Evolutionary conservation across 1,140 invertebrate species (phyloP), one percentile per base, ranked within the genome.

Genomic region (Drosophila subpulchrella): DNA sequence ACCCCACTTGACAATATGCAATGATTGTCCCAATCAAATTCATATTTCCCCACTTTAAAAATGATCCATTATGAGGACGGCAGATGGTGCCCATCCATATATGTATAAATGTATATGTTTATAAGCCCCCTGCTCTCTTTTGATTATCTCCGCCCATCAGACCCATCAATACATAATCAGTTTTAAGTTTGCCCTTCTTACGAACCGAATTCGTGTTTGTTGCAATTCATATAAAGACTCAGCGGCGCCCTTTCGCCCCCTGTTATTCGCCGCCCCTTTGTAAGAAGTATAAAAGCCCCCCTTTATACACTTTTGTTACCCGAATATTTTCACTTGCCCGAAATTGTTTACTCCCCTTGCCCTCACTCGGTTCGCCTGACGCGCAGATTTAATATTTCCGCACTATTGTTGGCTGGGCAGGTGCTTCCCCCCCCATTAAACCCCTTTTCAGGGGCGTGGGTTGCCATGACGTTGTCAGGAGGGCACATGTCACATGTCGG

Each of bases 331-430:
- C 34, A 58, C 42, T 62, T 54, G 46, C 54, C 39, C 11, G 20
- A 73, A 72, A 59, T 48, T 60, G 51, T 53, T 20, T 44, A 36
- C 42, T 36, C 24, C n/a, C 39, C 54, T 61, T 20, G 20, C 20
- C 20, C 20, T 20, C 20, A 20, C 20, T 20, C 20, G 20, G 0
- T 62, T 67, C 36, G 63, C 4, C 27, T 67, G 72, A 67, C 42
- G 61, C 74, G 74, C 75, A 77, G 75, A 77, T 77, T 77, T 77
- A 77, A 77, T 77, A 77, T 77, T 68, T 77, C 73, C 75, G 74
- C 75, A 77, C 75, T 77, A 77, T 77, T 77, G 74, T 68, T 17
- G 53, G 38, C 7, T 39, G 47, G 39, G 24, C 44, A 42, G 50
- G 42, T 71, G 48, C 41, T 30, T 38, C 42, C n/a, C 24, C 6